A percentile compares a stretch with the other conserved stretches of the same genome.
These are phyloP conservation scores for Saccostrea echinata DNA, from an alignment of 1,140 invertebrate species.

Conservation along the genomic window DNA sequence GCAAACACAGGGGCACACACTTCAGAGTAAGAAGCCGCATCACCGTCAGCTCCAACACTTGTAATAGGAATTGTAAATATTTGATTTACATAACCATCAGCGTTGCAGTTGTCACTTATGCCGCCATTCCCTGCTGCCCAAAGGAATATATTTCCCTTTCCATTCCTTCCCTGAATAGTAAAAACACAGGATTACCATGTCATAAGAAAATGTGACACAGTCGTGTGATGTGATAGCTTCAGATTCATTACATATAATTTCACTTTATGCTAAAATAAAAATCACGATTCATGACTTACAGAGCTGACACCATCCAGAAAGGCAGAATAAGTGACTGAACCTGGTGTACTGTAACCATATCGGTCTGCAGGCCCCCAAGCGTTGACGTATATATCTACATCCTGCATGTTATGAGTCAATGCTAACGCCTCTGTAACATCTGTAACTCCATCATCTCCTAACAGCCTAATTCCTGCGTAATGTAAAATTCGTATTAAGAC, in stretches of 20 bases:
- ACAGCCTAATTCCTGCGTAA: neutral
- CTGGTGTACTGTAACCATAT: neutral
- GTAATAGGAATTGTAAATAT: conserved; percentile 98
- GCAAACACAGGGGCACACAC: conserved; percentile 97
- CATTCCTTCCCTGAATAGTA: conserved; percentile 86
- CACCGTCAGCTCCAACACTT: conserved; percentile 91
- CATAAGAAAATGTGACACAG: neutral
- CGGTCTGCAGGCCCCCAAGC: conserved; percentile 24
- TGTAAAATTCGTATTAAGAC: neutral
- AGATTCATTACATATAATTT: neutral
- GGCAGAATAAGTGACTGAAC: neutral
- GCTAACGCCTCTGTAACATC: conserved; percentile 38
- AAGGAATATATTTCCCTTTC: conserved; percentile 98
- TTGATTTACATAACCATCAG: conserved; percentile 98
- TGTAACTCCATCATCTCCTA: neutral
- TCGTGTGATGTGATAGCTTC: neutral
- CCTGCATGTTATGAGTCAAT: neutral
- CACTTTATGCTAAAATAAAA: neutral
- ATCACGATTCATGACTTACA: neutral
- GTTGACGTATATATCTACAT: conserved; percentile 40
- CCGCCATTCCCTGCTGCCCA: conserved; percentile 99
- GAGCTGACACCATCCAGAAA: neutral
- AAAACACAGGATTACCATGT: neutral
- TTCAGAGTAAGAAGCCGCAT: conserved; percentile 95
- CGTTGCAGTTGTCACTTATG: conserved; percentile 97